Percentiles rank a stretch among this genome's conserved stretches.
Conservation (phyloP, 2,113 vertebrate species). For the Atrichornis clamosus region DNA sequence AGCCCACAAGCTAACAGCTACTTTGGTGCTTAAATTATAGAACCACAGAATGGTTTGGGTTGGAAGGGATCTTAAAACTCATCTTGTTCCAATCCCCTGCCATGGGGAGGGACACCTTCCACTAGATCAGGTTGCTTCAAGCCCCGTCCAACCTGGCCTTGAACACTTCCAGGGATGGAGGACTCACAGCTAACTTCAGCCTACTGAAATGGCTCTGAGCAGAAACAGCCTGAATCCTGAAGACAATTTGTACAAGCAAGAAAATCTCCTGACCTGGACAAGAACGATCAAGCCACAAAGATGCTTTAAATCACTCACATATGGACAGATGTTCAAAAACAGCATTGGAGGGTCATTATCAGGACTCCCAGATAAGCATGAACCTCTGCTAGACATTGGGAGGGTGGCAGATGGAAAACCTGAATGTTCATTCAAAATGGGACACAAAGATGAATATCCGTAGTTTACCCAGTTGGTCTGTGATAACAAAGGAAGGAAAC, state of each 20-base stretch:
- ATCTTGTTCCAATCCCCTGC: neutral
- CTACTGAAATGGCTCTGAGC: neutral
- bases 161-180: neutral
- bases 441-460: neutral
- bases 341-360: neutral
- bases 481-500: constrained; percentile 49
- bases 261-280: neutral
- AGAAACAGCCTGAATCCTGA: neutral
- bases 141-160: neutral
- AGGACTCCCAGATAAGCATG: neutral
- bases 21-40: neutral
- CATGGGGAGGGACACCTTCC: neutral
- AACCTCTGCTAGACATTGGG: neutral
- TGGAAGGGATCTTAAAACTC: neutral
- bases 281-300: neutral
- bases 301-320: neutral
- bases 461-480: neutral
- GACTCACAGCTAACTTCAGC: neutral
- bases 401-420: constrained; percentile 1
- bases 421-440: neutral
- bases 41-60: neutral
- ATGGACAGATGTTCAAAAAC: neutral
- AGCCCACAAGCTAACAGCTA: neutral
- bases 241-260: neutral
- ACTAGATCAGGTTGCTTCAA: neutral